Conservation (phyloP, 2,113 vertebrate species). For the Muntiacus reevesi region DNA sequence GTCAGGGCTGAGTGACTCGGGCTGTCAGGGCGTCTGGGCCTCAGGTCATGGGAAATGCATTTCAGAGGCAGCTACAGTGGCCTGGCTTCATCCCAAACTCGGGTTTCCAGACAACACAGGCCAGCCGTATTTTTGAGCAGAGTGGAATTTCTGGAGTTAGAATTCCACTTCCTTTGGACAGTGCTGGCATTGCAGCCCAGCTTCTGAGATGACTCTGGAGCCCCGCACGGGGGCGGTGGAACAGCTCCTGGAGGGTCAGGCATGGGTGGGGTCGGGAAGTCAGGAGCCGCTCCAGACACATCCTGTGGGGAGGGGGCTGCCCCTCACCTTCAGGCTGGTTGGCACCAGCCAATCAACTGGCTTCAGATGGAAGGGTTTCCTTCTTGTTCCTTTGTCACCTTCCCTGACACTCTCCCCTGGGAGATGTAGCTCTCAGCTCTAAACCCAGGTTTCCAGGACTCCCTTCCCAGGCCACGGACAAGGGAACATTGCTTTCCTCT, state of each 20-base stretch:
- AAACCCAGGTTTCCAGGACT: background rate
- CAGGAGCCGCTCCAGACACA: background rate
- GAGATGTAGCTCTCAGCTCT: background rate
- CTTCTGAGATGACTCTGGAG: background rate
- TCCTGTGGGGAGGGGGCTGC: background rate
- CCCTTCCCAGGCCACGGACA: background rate
- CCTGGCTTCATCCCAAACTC: background rate
- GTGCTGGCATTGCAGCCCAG: background rate
- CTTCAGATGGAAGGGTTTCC: background rate
- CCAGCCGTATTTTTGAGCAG: background rate
- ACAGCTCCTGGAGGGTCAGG: background rate
- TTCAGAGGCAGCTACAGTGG: background rate
- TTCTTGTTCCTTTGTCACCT: background rate
- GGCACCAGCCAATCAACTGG: background rate
- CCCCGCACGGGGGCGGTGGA: too few relatives aligned
- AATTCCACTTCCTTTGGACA: background rate
- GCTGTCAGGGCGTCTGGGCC: constrained; percentile 11
- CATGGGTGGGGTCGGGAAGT: background rate
- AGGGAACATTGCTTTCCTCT: background rate
- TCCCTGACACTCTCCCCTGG: background rate
- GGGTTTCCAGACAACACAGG: background rate
- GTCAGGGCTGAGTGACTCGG: constrained; percentile 25
- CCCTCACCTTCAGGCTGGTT: background rate
- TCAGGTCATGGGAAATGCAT: constrained; percentile 42
- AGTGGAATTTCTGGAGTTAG: background rate